Base-by-base conservation (phyloP, 1,140 invertebrate species). In the Drosophila kurseongensis region DNA sequence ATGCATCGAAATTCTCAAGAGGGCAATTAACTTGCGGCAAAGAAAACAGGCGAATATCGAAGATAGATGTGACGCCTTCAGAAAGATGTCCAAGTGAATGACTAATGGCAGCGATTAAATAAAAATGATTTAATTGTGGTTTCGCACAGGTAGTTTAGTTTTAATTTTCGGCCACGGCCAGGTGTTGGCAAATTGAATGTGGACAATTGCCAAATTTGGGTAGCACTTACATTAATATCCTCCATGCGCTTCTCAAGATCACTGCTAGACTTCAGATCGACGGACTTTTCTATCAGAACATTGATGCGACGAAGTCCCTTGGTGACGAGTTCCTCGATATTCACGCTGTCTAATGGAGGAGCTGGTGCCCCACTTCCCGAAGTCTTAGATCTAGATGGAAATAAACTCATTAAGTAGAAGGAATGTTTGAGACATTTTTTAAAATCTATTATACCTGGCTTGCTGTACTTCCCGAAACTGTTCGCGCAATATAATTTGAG, bases 381-480 rank as follows among this genome's bases (percentile, higher is more conserved):
- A 2, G 73, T 48, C 57, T 85, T 91, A 7, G 86, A 90, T 63
- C 90, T 91, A 12, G 35, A 54, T 42, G 8, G 38, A 40, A 8
- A 45, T 4, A 51, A 18, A n/a, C 2, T 16, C 6, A 36, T 5
- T 42, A 27, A 42, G 5, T 36, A 48, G 35, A n/a, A n/a, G 44
- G 18, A 54, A 4, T 29, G 1, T 13, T 29, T 35, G 6, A 35
- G 48, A 23, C 5, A 41, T 29, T 23, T 36, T 29, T 32, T 4
- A 0, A 35, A 23, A 47, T 42, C 0, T 12, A 0, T 14, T 48
- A 59, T 76, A 92, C 91, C 79, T 92, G 32, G 92, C 78, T 54
- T 92, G 88, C 48, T 92, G 91, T 14, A 92, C 86, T 48, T 92
- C 90, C 7, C 84, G 88, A 36, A 92, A 92, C 66, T 92, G 91